Conservation (phyloP, 2,797 vertebrate genomes). For the Cyprinodon diabolis region DNA sequence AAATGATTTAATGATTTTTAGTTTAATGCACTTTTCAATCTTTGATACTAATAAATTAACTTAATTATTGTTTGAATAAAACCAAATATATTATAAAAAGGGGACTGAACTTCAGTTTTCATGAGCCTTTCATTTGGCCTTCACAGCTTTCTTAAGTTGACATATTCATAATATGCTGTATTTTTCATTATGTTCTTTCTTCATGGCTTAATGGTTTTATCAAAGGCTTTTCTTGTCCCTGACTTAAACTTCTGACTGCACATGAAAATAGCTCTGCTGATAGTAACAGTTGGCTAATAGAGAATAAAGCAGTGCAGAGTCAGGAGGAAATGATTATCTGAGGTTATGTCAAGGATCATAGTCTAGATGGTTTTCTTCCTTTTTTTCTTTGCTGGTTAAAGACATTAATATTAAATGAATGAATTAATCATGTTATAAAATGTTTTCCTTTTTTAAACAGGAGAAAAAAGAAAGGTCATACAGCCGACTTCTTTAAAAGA, state of each 20-base stretch:
- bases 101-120: too few species aligned
- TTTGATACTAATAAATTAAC: neutral
- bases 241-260: neutral
- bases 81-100: neutral
- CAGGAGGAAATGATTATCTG: neutral
- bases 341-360: neutral
- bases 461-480: constrained; percentile 84
- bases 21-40: neutral
- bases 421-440: neutral
- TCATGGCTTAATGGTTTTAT: neutral
- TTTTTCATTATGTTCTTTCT: neutral
- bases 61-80: neutral
- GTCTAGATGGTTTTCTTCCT: neutral
- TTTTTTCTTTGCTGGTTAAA: neutral
- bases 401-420: neutral
- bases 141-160: neutral
- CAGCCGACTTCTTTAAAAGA: constrained; percentile 79
- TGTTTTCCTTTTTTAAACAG: constrained; percentile 65
- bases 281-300: neutral
- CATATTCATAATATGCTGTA: too few species aligned
- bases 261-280: neutral
- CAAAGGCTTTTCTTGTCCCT: neutral
- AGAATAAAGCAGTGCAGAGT: neutral
- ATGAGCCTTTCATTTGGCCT: too few species aligned
- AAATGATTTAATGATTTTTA: neutral